Evolutionary conservation across 2,797 vertebrate species (phyloP), one percentile per base, ranked within the genome.

Genomic region (Pogoniulus pusillus): DNA sequence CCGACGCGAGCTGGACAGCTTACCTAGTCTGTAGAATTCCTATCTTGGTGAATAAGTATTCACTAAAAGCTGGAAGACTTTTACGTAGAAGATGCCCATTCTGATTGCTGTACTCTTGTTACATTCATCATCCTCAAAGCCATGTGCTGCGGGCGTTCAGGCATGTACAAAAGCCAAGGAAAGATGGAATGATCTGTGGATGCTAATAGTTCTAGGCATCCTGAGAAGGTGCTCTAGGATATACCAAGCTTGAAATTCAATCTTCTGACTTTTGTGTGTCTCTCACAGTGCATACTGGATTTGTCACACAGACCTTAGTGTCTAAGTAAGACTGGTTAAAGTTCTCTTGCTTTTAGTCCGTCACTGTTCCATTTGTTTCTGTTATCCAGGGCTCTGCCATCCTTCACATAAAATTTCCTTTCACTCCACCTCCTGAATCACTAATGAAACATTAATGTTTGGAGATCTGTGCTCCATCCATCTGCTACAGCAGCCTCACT

Each of bases 51-150:
- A 94, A 95, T 93, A 87, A 96, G 59, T 88, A 90, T 96, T 96
- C 96, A 93, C 97, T 82, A 80, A 89, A 97, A 95, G 96, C 96
- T 94, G 97, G 97, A 96, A 97, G 97, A 97, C 97, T 97, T 97
- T 94, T 86, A 74, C 66, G 82, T 91, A 95, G 96, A 96, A 96
- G 97, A 96, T 92, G 83, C 96, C 96, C 96, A 93, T 95, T 94
- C 92, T 93, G 95, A 96, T 97, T 87, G 96, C 96, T 96, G 97
- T 94, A 93, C 95, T 86, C 85, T 93, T 93, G 89, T 93, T 95
- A 81, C 94, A 84, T 96, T 96, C 93, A 96, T 96, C 93, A 94
- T 95, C 95, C 92, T 97, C 90, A 93, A 96, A 97, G 97, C 97
- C 97, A 97, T 96, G 97, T 94, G 96, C 96, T 84, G 84, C 81